Evolutionary conservation across 2,113 vertebrate species (phyloP), one percentile per base, ranked within the genome.

Genomic region (Entosphenus tridentatus): DNA sequence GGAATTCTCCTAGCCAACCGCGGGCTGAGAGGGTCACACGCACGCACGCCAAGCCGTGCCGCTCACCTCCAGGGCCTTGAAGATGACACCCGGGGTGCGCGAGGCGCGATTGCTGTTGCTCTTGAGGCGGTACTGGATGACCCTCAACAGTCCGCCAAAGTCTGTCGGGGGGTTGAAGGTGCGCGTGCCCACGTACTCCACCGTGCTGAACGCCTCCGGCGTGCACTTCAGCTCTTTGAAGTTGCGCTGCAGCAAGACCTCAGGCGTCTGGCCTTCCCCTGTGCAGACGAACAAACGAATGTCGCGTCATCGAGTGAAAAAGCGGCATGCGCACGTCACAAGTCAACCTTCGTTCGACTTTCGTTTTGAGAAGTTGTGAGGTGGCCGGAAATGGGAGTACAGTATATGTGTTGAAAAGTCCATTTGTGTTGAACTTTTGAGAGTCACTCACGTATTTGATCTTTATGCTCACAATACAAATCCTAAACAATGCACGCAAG

Each of bases 161-260:
- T 98, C 92, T 0, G 92, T 97, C 68, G 92, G 93, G 21, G 90
- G 92, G 77, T 95, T 98, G 78, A 90, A 88, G 56, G 92, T 96
- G 69, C 90, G 87, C 12, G 92, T 98, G 72, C 93, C 93, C 39
- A 88, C 85, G 79, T 97, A 98, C 77, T 91, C 89, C 73, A 98
- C 80, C 65, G 93, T 96, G 76, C 93, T 96, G 77, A 98, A 98
- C n/a, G 93, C 92, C 77, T 98, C 92, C 0, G 93, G 93, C 73
- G 93, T 89, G 70, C 91, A 82, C 69, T 85, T 84, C 72, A 98
- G 78, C 77, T 88, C 93, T 75, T 88, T 83, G 78, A 98, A 98
- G 11, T 92, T 85, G 75, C 96, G 90, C 80, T 96, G 90, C 72
- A 98, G 86, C 68, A 96, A 83, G 77, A 93, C 87, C 75, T 97